A percentile compares a stretch with the other conserved stretches of the same genome.
Conservation (phyloP, 2,797 vertebrate genomes). For the Leptatherina wallacei region DNA sequence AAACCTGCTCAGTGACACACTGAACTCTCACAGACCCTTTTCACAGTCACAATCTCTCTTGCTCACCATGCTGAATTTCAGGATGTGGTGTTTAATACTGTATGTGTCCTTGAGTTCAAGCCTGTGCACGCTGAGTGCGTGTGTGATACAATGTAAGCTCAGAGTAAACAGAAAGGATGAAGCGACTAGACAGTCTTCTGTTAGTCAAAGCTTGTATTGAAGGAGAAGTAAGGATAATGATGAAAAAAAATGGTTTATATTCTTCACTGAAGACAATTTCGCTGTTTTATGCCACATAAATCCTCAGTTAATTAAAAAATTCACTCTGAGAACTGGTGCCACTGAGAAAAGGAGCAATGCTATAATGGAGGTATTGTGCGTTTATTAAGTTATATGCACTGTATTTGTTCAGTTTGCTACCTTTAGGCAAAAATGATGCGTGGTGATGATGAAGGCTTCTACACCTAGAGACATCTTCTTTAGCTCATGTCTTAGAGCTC, state of each 20-base stretch:
- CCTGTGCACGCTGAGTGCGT: background rate
- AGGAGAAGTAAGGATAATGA: background rate
- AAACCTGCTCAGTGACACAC: conserved; percentile 51
- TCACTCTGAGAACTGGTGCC: background rate
- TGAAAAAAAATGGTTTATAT: background rate
- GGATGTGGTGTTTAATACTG: conserved; percentile 46
- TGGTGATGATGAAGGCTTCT: conserved; percentile 90
- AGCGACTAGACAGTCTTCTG: background rate
- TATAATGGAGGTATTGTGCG: background rate
- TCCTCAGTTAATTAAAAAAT: background rate
- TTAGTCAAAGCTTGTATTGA: background rate
- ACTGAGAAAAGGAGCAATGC: background rate
- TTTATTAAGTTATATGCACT: background rate
- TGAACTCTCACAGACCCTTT: conserved; percentile 62
- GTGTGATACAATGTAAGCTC: background rate
- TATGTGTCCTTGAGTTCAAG: conserved; percentile 26
- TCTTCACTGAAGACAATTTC: background rate
- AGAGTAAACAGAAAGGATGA: conserved; percentile 10
- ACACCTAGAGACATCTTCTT: conserved; percentile 85
- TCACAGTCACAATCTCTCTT: conserved; percentile 7
- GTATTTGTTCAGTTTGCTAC: conserved; percentile 41
- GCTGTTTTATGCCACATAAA: background rate
- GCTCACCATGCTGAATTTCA: conserved; percentile 37
- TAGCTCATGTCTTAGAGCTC: conserved; percentile 84
- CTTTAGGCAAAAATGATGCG: conserved; percentile 90